phyloP scores from a whole-genome alignment of 1,140 invertebrate genomes.

The Caerostris extrusa region DNA sequence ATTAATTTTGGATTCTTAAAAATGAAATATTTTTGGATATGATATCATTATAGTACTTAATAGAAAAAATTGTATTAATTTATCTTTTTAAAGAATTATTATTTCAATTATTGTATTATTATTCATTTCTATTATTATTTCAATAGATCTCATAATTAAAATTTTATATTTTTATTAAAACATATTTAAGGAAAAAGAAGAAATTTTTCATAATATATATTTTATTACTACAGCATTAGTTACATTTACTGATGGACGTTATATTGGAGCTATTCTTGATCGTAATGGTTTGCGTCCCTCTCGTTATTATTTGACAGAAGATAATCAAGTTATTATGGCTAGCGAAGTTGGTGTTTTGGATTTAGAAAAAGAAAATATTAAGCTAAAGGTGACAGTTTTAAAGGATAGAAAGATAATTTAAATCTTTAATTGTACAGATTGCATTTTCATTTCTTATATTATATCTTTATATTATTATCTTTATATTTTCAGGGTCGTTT shows the following conservation, averaged over 20 bases:
- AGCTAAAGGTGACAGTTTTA: conserved; percentile 89
- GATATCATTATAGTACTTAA: no score
- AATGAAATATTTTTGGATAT: no score
- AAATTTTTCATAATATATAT: background rate
- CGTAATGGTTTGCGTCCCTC: conserved; percentile 98
- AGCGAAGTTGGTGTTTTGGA: conserved; percentile 99
- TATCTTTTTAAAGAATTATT: no score
- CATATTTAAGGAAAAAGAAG: no score
- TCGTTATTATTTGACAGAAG: conserved; percentile 96
- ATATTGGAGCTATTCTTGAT: conserved; percentile 94
- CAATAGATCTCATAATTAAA: no score
- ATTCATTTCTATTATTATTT: background rate
- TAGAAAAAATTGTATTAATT: no score
- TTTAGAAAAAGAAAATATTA: conserved; percentile 92
- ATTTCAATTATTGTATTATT: background rate
- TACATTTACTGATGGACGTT: conserved; percentile 98
- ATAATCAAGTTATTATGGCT: conserved; percentile 98
- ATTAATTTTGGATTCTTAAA: no score
- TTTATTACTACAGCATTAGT: conserved; percentile 88
- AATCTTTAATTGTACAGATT: background rate
- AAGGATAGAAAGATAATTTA: background rate
- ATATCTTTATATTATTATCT: background rate
- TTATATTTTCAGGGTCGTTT: conserved; percentile 89
- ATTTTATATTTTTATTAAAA: background rate
- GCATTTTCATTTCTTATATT: background rate